Percentiles rank a stretch among this genome's conserved stretches.
Conservation (phyloP, 2,113 vertebrate genomes). For the Ammodytes marinus region DNA sequence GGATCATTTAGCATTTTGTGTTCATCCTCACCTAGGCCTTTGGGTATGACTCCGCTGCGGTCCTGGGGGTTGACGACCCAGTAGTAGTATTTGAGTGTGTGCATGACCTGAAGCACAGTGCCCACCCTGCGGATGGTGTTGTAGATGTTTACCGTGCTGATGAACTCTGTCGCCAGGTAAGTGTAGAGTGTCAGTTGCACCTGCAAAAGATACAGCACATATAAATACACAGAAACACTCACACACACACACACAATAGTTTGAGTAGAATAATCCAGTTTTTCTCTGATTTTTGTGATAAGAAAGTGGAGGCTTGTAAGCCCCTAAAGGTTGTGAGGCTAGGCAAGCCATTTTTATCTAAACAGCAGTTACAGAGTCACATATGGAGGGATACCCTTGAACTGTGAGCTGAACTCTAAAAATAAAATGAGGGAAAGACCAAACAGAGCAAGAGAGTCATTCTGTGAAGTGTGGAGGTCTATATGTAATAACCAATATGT, state of each 20-base stretch:
- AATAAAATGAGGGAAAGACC: conserved; percentile 21
- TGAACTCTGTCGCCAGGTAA: conserved; percentile 96
- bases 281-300: conserved; percentile 29
- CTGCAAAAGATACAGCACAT: conserved; percentile 75
- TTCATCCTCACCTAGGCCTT: conserved; percentile 88
- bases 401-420: conserved; percentile 23
- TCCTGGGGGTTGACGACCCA: conserved; percentile 96
- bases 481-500: background rate
- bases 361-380: conserved; percentile 26
- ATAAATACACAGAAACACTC: background rate
- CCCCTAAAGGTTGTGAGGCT: background rate
- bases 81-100: conserved; percentile 97
- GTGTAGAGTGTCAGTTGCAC: conserved; percentile 95
- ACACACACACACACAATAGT: background rate
- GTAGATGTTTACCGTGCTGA: conserved; percentile 96
- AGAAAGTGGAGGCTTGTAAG: conserved; percentile 6
- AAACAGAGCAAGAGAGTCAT: conserved; percentile 20
- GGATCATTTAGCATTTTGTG: background rate
- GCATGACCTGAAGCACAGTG: conserved; percentile 96
- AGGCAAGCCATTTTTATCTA: conserved; percentile 32
- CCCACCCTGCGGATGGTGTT: conserved; percentile 94
- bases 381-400: conserved; percentile 44
- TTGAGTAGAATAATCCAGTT: conserved; percentile 14
- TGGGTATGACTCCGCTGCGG: conserved; percentile 94
- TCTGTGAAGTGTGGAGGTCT: background rate